These are phyloP conservation scores for Dinothrombium tinctorium DNA, from an alignment of 1,140 invertebrate genomes.

Conservation along the genomic window DNA sequence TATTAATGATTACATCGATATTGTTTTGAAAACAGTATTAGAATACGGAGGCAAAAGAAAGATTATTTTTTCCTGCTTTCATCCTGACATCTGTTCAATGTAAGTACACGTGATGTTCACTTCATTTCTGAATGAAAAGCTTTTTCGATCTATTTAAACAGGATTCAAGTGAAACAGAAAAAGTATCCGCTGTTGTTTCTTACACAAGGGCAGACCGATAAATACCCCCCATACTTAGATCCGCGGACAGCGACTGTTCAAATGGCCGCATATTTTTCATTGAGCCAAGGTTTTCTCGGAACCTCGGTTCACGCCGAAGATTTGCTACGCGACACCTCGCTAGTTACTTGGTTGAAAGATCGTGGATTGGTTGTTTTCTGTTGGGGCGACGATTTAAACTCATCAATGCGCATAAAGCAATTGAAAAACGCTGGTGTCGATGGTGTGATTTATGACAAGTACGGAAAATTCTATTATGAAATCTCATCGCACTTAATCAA, in stretches of 20 bases:
- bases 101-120: too few relatives aligned
- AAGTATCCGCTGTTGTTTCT: slow-evolving; percentile 81
- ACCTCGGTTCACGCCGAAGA: slow-evolving; percentile 78
- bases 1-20: slow-evolving; percentile 69
- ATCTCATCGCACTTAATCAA: background rate
- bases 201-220: slow-evolving; percentile 53
- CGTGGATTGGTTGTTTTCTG: slow-evolving; percentile 65
- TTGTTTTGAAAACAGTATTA: slow-evolving; percentile 46
- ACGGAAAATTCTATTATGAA: background rate
- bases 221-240: slow-evolving; percentile 34
- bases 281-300: slow-evolving; percentile 48
- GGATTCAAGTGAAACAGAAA: slow-evolving; percentile 64
- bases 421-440: slow-evolving; percentile 66
- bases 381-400: slow-evolving; percentile 88
- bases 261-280: slow-evolving; percentile 53
- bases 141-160: too few relatives aligned
- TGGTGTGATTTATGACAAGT: slow-evolving; percentile 77
- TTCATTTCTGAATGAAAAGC: too few relatives aligned
- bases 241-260: slow-evolving; percentile 44
- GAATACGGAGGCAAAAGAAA: slow-evolving; percentile 45
- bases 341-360: slow-evolving; percentile 47
- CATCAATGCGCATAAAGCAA: slow-evolving; percentile 54
- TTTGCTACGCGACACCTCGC: slow-evolving; percentile 49
- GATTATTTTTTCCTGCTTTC: slow-evolving; percentile 80
- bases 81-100: slow-evolving; percentile 32